Percentiles rank a stretch among this genome's conserved stretches.
phyloP scores from a whole-genome alignment of 2,797 vertebrate genomes.

The Heterohyrax brucei region DNA sequence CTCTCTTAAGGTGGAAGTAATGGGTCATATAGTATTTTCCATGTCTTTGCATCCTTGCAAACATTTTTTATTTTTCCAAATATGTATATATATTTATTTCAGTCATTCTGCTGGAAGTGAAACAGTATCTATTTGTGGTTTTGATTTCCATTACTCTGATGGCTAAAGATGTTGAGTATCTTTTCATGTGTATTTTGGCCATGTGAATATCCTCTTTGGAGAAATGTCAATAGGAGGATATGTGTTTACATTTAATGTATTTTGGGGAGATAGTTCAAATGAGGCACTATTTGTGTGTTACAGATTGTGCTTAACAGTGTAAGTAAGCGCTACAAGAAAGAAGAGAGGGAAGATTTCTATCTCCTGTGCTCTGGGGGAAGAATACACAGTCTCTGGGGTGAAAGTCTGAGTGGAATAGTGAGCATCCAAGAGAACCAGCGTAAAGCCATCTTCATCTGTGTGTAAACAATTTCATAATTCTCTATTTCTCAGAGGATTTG shows the following conservation, averaged over 20 bases:
- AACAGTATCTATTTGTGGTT: too few relatives aligned
- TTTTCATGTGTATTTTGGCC: too few relatives aligned
- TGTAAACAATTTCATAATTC: neutral
- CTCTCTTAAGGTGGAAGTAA: too few relatives aligned
- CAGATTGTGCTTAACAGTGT: neutral
- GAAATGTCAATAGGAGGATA: neutral
- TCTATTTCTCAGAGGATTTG: neutral
- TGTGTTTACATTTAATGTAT: neutral
- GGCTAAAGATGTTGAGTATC: too few relatives aligned
- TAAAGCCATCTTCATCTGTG: neutral
- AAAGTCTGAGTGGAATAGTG: conserved; percentile 8
- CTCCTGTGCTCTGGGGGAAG: neutral
- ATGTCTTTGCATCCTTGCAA: too few relatives aligned
- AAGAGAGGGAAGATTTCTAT: neutral
- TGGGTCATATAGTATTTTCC: too few relatives aligned
- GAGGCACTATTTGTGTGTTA: neutral
- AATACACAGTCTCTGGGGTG: neutral
- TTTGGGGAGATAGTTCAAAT: neutral
- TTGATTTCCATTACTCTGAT: too few relatives aligned
- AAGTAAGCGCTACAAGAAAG: neutral
- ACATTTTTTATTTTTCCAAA: too few relatives aligned
- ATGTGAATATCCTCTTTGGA: too few relatives aligned
- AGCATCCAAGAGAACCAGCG: neutral
- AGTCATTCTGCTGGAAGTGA: too few relatives aligned
- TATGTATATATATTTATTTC: too few relatives aligned